Evolutionary conservation across 1,140 invertebrate genomes (phyloP).

Genomic region (Sycophila sp.): DNA sequence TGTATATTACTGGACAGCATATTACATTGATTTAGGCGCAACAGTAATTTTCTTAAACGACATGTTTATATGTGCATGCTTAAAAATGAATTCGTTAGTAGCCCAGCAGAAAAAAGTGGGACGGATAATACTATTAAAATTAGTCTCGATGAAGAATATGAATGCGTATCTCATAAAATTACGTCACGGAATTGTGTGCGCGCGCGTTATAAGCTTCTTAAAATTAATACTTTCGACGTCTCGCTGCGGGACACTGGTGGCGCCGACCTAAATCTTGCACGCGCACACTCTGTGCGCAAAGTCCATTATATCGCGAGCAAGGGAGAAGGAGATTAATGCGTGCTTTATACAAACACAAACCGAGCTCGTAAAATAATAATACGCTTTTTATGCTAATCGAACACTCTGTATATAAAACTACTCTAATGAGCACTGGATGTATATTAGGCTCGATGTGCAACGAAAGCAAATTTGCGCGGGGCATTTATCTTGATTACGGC

Average conservation of each 20-base stretch:
- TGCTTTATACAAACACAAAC: not conserved
- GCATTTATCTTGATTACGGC: not conserved
- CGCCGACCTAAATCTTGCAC: slow-evolving; percentile 17
- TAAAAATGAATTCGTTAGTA: too few relatives aligned
- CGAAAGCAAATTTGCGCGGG: not conserved
- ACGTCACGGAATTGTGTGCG: not conserved
- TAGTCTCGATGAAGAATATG: not conserved
- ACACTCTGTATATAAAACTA: too few relatives aligned
- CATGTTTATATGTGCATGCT: too few relatives aligned
- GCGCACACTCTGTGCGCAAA: not conserved
- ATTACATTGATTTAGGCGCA: too few relatives aligned
- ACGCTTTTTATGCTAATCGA: not conserved
- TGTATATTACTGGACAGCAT: too few relatives aligned
- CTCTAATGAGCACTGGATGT: too few relatives aligned
- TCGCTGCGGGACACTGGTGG: not conserved
- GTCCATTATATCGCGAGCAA: not conserved
- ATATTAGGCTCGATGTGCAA: too few relatives aligned
- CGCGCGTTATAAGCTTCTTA: slow-evolving; percentile 33
- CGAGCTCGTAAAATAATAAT: not conserved
- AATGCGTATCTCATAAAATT: not conserved
- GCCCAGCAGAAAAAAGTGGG: too few relatives aligned
- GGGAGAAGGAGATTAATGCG: not conserved
- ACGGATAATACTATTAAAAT: too few relatives aligned
- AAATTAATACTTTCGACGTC: slow-evolving; percentile 14
- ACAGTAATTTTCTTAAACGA: too few relatives aligned